Evolutionary conservation across 1,140 invertebrate species (phyloP), one percentile per base, ranked within the genome.

Genomic region (Triops longicaudatus): DNA sequence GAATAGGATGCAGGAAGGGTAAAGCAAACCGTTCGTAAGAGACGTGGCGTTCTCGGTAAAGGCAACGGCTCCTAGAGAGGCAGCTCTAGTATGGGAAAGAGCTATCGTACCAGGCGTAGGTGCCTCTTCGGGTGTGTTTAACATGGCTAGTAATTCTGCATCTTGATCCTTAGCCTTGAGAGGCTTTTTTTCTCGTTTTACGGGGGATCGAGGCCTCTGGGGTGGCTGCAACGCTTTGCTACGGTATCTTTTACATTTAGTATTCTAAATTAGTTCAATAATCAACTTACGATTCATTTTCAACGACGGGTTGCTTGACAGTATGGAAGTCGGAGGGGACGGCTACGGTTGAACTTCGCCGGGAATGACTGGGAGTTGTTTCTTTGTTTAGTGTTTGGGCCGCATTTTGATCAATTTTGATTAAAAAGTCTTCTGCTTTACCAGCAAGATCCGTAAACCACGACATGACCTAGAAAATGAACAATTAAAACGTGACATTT

Each of bases 351-450:
- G 78, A 73, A 17, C 78, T 77, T 50, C 75, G 78, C 28, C 73
- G 63, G 3, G 77, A 78, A 71, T 78, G 74, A 63, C 41, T 76
- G 41, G 44, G 44, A n/a, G 75, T 76, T 78, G 71, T 74, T 77
- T 76, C 80, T 80, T 80, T 72, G 44, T 80, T 72, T 78, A 80
- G 79, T 14, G 91, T 92, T 22, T 88, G 88, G 0, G 92, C 93
- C n/a, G 93, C 93, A 85, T 91, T 92, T 81, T 93, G 87, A 81
- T 95, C 93, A 42, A 95, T 88, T 85, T 92, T 93, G 83, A 94
- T 93, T 11, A 95, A 83, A 43, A 95, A 88, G 83, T 91, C 89
- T 83, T 95, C 93, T 43, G 93, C 93, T 83, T 91, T 93, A 37
- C 90, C 93, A 77, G 93, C 92, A 63, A 95, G 86, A 79, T 90